Evolutionary conservation across 1,140 invertebrate genomes (phyloP), one percentile per base, ranked within the genome.

Genomic region (Drosophila baimaii): DNA sequence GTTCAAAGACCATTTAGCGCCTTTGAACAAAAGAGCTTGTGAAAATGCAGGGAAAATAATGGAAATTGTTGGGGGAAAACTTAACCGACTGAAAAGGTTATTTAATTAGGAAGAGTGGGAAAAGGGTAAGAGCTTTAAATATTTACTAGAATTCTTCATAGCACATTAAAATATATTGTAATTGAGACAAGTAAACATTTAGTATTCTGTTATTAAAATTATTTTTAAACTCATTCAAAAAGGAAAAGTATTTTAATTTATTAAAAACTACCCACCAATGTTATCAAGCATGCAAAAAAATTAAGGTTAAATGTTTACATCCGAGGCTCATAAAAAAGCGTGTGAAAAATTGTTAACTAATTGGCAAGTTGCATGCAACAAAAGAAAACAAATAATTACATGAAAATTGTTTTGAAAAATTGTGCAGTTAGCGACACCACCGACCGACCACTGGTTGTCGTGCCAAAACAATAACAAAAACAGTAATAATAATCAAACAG

Each of bases 261-360:
- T 6, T 15, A 49, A 19, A 21, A 31, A 13, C 35, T 31, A 12
- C 17, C 47, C 15, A 51, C 25, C 46, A 63, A 61, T 43, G 25
- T 9, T 46, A 51, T 29, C 12, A 7, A 17, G 31, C 17, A 3
- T 54, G 31, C 17, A 58, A 13, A 59, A 81, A 73, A 89, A 89
- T 89, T 88, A 78, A 74, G 84, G 84, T 88, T 88, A 88, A 88
- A 89, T 88, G 73, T 62, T 71, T 74, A 83, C 84, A 88, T 88
- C 83, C 83, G 81, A 86, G 63, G 65, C 80, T 80, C 80, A 75
- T 88, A 84, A 88, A 84, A 69, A 77, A 72, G 84, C 84, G 84
- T 89, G 84, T 80, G 84, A 88, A 88, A 84, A 88, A 75, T 89
- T 77, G 76, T 59, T 65, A 80, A 83, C 79, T 79, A 83, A 88